Evolutionary conservation across 2,888 invertebrate genomes (phyloP).

Genomic region (Vanessa cardui): DNA sequence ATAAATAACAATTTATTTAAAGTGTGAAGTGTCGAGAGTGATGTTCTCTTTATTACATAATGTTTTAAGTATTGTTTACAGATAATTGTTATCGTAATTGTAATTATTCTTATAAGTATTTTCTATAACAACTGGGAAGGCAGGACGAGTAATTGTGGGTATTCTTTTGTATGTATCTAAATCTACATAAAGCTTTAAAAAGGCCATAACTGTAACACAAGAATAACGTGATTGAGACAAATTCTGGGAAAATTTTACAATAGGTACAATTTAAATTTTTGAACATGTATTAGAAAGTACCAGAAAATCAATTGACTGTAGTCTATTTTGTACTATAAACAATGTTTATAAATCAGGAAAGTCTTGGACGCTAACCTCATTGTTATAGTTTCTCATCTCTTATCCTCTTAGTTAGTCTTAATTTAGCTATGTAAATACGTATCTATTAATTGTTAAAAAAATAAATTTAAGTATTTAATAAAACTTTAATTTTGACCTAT

Average conservation of each 20-base stretch:
- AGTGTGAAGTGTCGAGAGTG: constrained; percentile 35
- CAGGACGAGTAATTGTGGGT: neutral
- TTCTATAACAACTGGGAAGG: neutral
- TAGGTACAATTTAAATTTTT: no score
- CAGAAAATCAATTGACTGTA: no score
- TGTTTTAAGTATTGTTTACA: neutral
- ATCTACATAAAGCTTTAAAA: neutral
- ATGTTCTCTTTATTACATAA: constrained; percentile 18
- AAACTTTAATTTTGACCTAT: neutral
- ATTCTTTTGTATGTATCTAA: neutral
- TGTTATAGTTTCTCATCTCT: neutral
- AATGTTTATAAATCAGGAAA: no score
- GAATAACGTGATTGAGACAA: no score
- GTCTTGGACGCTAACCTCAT: no score
- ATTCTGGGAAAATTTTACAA: no score
- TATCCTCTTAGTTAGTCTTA: neutral
- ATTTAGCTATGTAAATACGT: constrained; percentile 23
- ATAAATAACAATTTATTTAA: constrained; percentile 33
- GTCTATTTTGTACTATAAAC: no score
- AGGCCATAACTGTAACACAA: neutral
- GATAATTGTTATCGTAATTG: neutral
- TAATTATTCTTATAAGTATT: neutral
- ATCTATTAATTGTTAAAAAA: constrained; percentile 15
- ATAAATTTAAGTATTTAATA: constrained; percentile 30
- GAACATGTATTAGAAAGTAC: no score